phyloP scores from a whole-genome alignment of 2,797 vertebrate genomes.

The Apogon talboti region DNA sequence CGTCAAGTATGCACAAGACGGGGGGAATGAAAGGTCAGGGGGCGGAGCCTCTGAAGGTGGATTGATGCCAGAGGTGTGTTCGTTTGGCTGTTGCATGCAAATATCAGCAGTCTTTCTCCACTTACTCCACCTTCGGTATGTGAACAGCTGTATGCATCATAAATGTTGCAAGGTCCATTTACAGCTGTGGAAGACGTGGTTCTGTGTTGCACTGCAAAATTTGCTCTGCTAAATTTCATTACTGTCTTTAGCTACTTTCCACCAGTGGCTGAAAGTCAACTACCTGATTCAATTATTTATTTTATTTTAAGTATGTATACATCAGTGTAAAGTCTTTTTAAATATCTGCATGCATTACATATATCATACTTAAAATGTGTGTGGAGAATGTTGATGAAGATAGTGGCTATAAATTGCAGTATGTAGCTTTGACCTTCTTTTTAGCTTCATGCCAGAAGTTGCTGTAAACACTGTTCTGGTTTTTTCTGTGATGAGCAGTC shows the following conservation, averaged over 20 bases:
- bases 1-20: no score
- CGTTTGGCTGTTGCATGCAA: no score
- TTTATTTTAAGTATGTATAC: neutral
- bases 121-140: constrained; percentile 4
- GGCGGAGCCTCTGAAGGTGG: no score
- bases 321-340: constrained; percentile 7
- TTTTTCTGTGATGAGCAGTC: constrained; percentile 28
- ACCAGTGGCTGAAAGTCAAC: neutral
- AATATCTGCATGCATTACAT: no score
- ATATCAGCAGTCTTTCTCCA: no score
- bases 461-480: constrained; percentile 34
- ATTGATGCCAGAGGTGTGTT: no score
- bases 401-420: constrained; percentile 35
- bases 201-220: neutral
- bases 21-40: no score
- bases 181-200: constrained; percentile 44
- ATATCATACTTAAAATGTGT: neutral
- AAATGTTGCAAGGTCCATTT: constrained; percentile 35
- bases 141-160: constrained; percentile 45
- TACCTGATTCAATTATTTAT: no score
- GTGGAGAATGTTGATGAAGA: constrained; percentile 27
- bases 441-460: constrained; percentile 27
- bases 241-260: constrained; percentile 18
- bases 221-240: neutral
- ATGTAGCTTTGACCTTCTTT: constrained; percentile 51